These are phyloP conservation scores for Akabosia matsudoensis DNA, from an alignment of 1,140 invertebrate species.

Conservation along the genomic window DNA sequence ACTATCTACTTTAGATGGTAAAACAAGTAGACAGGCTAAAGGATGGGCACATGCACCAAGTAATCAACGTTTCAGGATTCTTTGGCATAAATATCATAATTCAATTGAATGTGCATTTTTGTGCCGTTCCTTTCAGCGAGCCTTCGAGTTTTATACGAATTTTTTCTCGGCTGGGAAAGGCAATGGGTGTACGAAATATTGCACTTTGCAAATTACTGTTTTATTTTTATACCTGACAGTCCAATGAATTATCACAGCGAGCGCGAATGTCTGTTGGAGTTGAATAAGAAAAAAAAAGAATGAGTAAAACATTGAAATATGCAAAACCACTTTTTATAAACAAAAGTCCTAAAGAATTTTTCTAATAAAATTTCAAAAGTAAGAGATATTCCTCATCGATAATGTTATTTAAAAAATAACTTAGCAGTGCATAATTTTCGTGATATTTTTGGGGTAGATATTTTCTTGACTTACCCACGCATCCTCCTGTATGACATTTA, in stretches of 20 bases:
- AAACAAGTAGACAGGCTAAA: neutral
- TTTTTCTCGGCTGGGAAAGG: too few relatives aligned
- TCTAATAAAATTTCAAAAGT: neutral
- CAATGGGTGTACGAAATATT: neutral
- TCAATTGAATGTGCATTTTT: neutral
- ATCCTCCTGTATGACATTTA: slow-evolving; percentile 35
- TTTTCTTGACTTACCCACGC: slow-evolving; percentile 11
- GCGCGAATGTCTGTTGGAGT: slow-evolving; percentile 9
- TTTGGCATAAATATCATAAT: neutral
- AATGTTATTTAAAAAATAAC: neutral
- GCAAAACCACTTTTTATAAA: neutral
- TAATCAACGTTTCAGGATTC: neutral
- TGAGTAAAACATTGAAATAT: too few relatives aligned
- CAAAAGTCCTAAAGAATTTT: neutral
- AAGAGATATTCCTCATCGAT: too few relatives aligned
- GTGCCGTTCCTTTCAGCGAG: neutral
- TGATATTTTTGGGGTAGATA: neutral
- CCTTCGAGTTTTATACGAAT: neutral
- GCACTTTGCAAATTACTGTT: neutral
- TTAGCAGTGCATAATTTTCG: neutral
- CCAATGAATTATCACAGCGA: slow-evolving; percentile 7
- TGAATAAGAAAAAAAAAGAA: neutral
- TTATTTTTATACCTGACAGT: slow-evolving; percentile 12
- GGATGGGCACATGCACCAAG: neutral
- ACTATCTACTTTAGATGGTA: too few relatives aligned